Evolutionary conservation across 2,888 invertebrate genomes (phyloP).

Genomic region (Chrysomela aeneicollis): DNA sequence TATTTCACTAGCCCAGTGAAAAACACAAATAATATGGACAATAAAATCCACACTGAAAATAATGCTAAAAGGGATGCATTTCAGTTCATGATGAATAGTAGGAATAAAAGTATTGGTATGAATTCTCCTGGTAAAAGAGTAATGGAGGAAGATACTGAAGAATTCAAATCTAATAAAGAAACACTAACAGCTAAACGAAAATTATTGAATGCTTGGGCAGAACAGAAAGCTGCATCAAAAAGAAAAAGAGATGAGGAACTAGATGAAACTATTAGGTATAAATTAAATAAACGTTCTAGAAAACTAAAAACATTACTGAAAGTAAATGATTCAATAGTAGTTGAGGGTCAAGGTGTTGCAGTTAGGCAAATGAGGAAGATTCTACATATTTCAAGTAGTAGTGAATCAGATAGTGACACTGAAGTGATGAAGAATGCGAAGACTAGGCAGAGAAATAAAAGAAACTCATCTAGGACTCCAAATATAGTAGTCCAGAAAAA

Average conservation of each 20-base stretch:
- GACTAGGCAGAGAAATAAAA: background rate
- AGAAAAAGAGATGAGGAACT: conserved; percentile 67
- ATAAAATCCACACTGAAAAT: no score
- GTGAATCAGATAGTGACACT: conserved; percentile 30
- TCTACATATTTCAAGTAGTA: conserved; percentile 1
- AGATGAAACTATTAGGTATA: conserved; percentile 66
- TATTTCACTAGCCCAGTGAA: conserved; percentile 41
- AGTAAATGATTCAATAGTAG: conserved; percentile 11
- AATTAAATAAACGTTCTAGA: conserved; percentile 70
- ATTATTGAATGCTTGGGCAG: conserved; percentile 69
- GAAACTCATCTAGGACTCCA: conserved; percentile 5
- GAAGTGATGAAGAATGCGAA: conserved; percentile 22
- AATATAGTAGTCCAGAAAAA: background rate
- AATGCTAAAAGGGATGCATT: conserved; percentile 62
- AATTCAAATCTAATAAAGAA: conserved; percentile 29
- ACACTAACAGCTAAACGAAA: conserved; percentile 62
- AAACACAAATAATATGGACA: background rate
- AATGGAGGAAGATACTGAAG: conserved; percentile 50
- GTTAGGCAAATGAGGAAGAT: conserved; percentile 20
- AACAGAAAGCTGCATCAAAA: conserved; percentile 69
- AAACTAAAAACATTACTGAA: conserved; percentile 64
- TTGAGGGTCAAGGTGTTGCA: conserved; percentile 1
- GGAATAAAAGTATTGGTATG: conserved; percentile 69
- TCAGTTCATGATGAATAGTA: conserved; percentile 72
- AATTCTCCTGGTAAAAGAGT: conserved; percentile 71